Percentiles rank a stretch among this genome's conserved stretches.
phyloP scores from a whole-genome alignment of 2,888 invertebrate genomes.

The Perdita meconis region DNA sequence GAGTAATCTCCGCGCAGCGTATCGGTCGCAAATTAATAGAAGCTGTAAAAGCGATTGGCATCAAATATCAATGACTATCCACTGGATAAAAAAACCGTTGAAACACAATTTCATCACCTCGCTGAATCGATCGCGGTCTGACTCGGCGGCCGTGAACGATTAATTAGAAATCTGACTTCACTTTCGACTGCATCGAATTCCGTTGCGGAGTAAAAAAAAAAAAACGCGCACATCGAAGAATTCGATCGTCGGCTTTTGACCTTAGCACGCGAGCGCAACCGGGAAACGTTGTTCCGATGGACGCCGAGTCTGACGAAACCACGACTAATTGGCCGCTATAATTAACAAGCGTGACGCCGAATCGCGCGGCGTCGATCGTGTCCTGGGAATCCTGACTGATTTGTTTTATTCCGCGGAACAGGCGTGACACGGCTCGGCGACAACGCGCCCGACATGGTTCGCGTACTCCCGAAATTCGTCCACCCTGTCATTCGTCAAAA shows the following conservation, averaged over 20 bases:
- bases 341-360: slow-evolving; percentile 74
- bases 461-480: slow-evolving; percentile 22
- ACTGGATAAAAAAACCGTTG: neutral
- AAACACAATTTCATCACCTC: neutral
- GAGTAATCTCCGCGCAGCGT: neutral
- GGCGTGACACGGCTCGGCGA: slow-evolving; percentile 17
- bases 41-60: no score
- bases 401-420: slow-evolving; percentile 54
- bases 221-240: slow-evolving; percentile 8
- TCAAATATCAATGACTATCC: neutral
- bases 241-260: slow-evolving; percentile 12
- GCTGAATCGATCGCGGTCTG: neutral
- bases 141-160: slow-evolving; percentile 1
- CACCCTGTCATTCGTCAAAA: slow-evolving; percentile 37
- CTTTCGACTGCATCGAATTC: slow-evolving; percentile 21
- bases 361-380: slow-evolving; percentile 54
- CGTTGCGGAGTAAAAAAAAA: slow-evolving; percentile 8
- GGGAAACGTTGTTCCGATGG: slow-evolving; percentile 30
- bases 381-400: slow-evolving; percentile 45
- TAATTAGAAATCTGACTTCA: slow-evolving; percentile 17
- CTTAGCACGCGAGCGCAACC: slow-evolving; percentile 23
- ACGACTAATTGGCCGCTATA: slow-evolving; percentile 78
- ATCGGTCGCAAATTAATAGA: neutral
- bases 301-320: slow-evolving; percentile 62
- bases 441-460: slow-evolving; percentile 6